Base-by-base conservation (phyloP, 2,888 invertebrate species). In the Amphipoea lucens region DNA sequence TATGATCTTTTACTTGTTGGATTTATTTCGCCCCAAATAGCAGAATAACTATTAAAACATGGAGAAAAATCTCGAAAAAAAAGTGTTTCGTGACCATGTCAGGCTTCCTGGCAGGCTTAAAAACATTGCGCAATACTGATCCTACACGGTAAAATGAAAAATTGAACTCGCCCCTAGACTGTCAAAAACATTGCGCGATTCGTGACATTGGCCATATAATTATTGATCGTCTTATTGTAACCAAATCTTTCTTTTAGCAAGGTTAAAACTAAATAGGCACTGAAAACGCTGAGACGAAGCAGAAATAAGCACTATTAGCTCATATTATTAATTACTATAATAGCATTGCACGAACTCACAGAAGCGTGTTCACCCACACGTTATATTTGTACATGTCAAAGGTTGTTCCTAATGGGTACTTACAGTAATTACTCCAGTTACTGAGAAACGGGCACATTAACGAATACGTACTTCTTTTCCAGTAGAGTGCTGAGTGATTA, bases 391-490 rank as follows among this genome's bases (percentile, higher is more conserved):
- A 29, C 29, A 20, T 69, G 54, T 70, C 74, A 81, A 81, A 74
- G 70, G 66, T 70, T 63, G 23, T 17, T 73, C 40, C 2, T 84
- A 60, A 84, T 72, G 45, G 42, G 48, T 51, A 69, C 81, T 85
- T 42, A 42, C 20, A 29, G 40, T 79, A 81, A 81, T 84, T 84
- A 84, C 60, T 78, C 51, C 36, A 67, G 29, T 62, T 23, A n/a
- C 62, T 48, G 42, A 23, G 29, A 40, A 40, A 60, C 14, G 17
- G 2, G 4, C 9, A 54, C 42, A 70, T n/a, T 45, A 23, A 12
- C 4, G 45, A 65, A 70, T 14, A 45, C 51, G n/a, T 82, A 76
- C 76, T 48, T 42, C 2, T 82, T 65, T 42, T 76, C 20, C 51
- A 74, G n/a, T 42, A 45, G 7, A n/a, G 29, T 11, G 40, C 17